Evolutionary conservation across 2,113 vertebrate species (phyloP).

Genomic region (Rattus rattus): DNA sequence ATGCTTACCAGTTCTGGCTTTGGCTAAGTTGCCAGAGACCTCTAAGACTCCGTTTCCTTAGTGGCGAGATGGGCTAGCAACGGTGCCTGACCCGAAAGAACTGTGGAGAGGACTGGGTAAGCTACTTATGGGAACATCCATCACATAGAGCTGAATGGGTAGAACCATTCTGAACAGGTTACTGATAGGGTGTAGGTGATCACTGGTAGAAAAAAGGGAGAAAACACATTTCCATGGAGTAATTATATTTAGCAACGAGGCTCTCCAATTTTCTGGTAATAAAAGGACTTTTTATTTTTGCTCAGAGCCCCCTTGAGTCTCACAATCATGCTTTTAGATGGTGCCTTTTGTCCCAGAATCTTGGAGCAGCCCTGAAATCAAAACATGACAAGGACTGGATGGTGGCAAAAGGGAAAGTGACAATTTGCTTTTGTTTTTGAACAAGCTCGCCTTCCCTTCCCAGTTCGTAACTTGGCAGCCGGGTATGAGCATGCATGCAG

Average conservation of each 20-base stretch:
- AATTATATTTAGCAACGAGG: constrained; percentile 63
- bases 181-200: background rate
- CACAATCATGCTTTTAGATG: constrained; percentile 74
- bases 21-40: background rate
- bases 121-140: background rate
- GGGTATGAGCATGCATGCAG: background rate
- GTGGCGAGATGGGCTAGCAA: background rate
- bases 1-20: background rate
- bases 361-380: constrained; percentile 75
- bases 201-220: background rate
- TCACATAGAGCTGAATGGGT: background rate
- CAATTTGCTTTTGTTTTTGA: constrained; percentile 74
- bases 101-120: background rate
- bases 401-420: constrained; percentile 74
- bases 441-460: constrained; percentile 61
- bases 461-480: constrained; percentile 58
- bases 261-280: constrained; percentile 57
- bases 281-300: constrained; percentile 73
- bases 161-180: background rate
- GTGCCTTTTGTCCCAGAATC: constrained; percentile 76
- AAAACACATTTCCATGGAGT: background rate
- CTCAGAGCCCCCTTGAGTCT: constrained; percentile 66
- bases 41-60: background rate
- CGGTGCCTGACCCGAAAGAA: background rate
- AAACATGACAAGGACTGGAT: constrained; percentile 74